Evolutionary conservation across 2,888 invertebrate species (phyloP), one percentile per base, ranked within the genome.

Genomic region (Ischnus inquisitorius): DNA sequence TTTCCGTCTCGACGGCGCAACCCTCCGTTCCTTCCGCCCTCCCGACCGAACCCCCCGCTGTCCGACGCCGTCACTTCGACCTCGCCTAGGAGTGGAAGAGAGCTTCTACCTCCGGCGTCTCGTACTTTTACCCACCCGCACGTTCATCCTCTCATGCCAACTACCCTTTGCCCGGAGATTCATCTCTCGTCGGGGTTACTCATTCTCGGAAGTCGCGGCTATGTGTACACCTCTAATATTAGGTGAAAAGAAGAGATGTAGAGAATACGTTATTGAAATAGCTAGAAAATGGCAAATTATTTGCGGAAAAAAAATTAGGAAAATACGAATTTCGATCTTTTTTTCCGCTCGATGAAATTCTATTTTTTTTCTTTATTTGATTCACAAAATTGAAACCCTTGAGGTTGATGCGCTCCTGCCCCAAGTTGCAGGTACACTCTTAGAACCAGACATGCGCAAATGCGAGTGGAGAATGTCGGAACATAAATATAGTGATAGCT

Each of bases 1-100:
- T 87, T 88, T 88, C 87, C 81, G 78, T 84, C 79, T 81, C 81
- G 84, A 84, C 84, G 62, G 76, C 75, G 64, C 67, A 75, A 68
- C 69, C 69, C 69, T 77, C 82, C 76, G 60, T 84, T 69, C 77
- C 82, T 57, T 60, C 67, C 79, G 46, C 68, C 84, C 71, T 85
- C 84, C 25, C 79, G 62, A 79, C 64, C 82, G 8, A 34, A 34
- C 85, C 80, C 79, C 86, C 68, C 74, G 46, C 82, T 86, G 80
- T 68, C 82, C 82, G 76, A 72, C 72, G 57, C 85, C 84, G 72
- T 79, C 82, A 79, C 85, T 84, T 34, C 80, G 69, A 83, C 81
- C 80, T 82, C 79, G 65, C 77, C 65, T 76, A 62, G 68, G 39
- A 78, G 69, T 65, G 64, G 48, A 71, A 28, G 65, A 54, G 28